Evolutionary conservation across 2,888 invertebrate genomes (phyloP), one percentile per base, ranked within the genome.

Genomic region (Drosophila barbarae): DNA sequence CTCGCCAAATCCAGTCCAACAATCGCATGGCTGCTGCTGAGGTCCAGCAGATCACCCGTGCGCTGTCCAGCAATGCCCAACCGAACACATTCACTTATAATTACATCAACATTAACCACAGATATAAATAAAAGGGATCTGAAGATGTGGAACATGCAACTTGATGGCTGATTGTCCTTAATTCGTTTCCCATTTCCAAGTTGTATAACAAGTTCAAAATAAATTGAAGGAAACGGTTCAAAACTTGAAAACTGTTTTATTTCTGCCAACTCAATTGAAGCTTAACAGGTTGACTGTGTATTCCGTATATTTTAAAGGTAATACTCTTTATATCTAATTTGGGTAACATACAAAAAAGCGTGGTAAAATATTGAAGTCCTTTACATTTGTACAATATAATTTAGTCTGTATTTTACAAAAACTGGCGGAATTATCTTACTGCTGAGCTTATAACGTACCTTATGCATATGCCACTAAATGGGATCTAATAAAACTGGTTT

Each of bases 341-440:
- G 26, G 13, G 30, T 53, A 47, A 63, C 47, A 63, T 15, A 38
- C 54, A 53, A 30, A 35, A 36, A 34, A 42, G 38, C 18, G 5
- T 53, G 42, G 10, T 70, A 57, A 58, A 76, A 69, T 71, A 75
- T 71, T 69, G 47, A 73, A 69, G 59, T 68, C 35, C 69, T 81
- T 69, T 84, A 79, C 84, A 79, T 77, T 84, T 79, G 81, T 84
- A 84, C 57, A 67, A 41, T 26, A 21, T 35, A 39, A 30, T 63
- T 47, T 23, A 30, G 46, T 32, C 21, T 12, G 46, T 46, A 36
- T 23, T 23, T 46, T n/a, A 50, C 57, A 53, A 35, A 41, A 39
- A 61, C 58, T 44, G 58, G 51, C 34, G 12, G 15, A 57, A 56
- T 52, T 28, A 10, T 10, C 23, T 21, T 41, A 12, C 13, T 10